Base-by-base conservation (phyloP, 2,113 vertebrate species). In the Rostratula benghalensis region DNA sequence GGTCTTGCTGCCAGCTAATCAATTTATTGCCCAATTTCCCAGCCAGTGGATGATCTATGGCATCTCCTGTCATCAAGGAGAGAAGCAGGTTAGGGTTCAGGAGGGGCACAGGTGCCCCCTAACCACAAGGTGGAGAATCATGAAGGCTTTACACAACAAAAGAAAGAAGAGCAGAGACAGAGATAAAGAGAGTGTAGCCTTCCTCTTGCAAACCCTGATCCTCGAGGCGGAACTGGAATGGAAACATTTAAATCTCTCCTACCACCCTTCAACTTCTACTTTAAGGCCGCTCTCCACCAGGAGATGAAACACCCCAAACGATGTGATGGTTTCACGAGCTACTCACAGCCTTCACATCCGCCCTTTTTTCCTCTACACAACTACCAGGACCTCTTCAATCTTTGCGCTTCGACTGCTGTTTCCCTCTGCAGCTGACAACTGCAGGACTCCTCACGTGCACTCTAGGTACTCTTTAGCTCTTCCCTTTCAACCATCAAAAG, bases 11-110 rank as follows among this genome's bases (percentile, higher is more conserved):
- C 65, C 67, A 94, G 65, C 59, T 95, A 86, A 95, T 89, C 89
- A 93, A 93, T 91, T 94, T 92, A 92, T 87, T 93, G 89, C 65
- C 87, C 93, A 65, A 83, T 93, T 94, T 94, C 87, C 86, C 45
- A 69, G 70, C 27, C 61, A 73, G 70, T 19, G 67, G 69, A 91
- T 2, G 3, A 92, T 92, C 91, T 95, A 70, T 10, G 31, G 77
- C 69, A 87, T 59, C 43, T 87, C 61, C 90, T 84, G 7, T 50
- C 61, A 91, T 31, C 45, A 50, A 64, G 19, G 25, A 84, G 18
- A 63, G 41, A 92, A 83, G 68, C 28, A 84, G 65, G 57, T 75
- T 69, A 91, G 57, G 51, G 77, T 70, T 94, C 67, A 87, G 67
- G 45, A 89, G 50, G 24, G 41, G 41, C 71, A 85, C 0, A 0